Base-by-base conservation (phyloP, 2,797 vertebrate genomes). In the Bryconaethiops microstoma region DNA sequence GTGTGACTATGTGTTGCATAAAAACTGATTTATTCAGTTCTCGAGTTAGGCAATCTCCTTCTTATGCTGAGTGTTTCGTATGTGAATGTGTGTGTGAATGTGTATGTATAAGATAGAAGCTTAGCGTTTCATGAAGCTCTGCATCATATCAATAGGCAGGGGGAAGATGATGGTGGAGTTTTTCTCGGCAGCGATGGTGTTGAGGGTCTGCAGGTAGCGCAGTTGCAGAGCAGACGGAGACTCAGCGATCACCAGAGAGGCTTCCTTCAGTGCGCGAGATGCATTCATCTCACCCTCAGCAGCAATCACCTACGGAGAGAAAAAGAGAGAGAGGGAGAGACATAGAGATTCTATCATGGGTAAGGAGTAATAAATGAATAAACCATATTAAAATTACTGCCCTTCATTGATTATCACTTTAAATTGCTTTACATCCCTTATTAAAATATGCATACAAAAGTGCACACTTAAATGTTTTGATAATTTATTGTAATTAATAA, bases 211-310 rank as follows among this genome's bases (percentile, higher is more conserved):
- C 52, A 99, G 94, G 88, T 99, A 99, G 14, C 97, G 96, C 52
- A 99, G 96, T 92, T 99, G 98, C 40, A 99, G 95, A 42, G 94
- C 97, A 0, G 96, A 97, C 0, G 97, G 97, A 8, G 97, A 97
- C 90, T 99, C 97, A 0, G 95, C 91, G 70, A 99, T 97, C 63
- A 99, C 97, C 17, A 97, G 94, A 4, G 97, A 94, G 0, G 97
- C 97, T 88, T 99, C 98, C 82, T 99, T 99, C 85, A 99, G 92
- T 0, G 97, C 97, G 39, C 97, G 90, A 0, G 97, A 98, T 0
- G 97, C 97, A 0, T 98, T 99, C 97, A 99, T 98, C 89, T 99
- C 97, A 0, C 97, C 97, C 87, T 99, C 97, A 0, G 97, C 97
- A 0, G 97, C 96, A 0, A 99, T 99, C 65, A 99, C 97, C 97